phyloP scores from a whole-genome alignment of 2,797 vertebrate genomes.

The Eupleurogrammus muticus region DNA sequence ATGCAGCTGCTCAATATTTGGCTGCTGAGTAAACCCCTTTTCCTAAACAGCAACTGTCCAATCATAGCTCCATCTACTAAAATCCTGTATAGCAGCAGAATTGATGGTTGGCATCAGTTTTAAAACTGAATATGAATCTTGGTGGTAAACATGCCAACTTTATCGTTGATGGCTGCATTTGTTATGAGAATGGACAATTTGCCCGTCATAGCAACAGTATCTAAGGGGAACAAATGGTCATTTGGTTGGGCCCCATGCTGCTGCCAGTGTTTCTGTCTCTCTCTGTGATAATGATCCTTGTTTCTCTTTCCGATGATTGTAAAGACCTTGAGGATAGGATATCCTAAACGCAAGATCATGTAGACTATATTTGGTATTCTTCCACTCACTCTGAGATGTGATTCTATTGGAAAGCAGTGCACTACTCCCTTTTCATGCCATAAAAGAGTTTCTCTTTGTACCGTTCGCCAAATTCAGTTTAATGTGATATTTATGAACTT shows the following conservation, averaged over 20 bases:
- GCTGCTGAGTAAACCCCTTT: no score
- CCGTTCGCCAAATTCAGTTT: slow-evolving; percentile 3
- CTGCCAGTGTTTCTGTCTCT: slow-evolving; percentile 15
- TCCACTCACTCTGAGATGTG: neutral
- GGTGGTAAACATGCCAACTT: neutral
- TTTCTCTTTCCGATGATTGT: neutral
- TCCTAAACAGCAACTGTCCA: no score
- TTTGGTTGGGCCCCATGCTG: slow-evolving; percentile 11
- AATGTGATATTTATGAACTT: neutral
- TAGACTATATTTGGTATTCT: slow-evolving; percentile 5
- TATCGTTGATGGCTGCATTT: neutral
- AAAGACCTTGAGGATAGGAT: no score
- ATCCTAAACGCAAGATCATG: neutral
- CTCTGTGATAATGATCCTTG: neutral
- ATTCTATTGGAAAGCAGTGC: neutral
- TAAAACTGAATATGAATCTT: neutral
- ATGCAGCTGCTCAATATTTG: neutral
- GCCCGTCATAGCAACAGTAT: neutral
- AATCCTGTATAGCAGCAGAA: no score
- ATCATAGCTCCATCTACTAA: no score
- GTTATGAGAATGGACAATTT: neutral
- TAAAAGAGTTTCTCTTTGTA: neutral
- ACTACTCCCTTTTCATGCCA: neutral
- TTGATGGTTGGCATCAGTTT: no score
- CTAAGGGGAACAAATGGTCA: neutral